Evolutionary conservation across 1,140 invertebrate species (phyloP).

Genomic region (Caenorhabditis briggsae): DNA sequence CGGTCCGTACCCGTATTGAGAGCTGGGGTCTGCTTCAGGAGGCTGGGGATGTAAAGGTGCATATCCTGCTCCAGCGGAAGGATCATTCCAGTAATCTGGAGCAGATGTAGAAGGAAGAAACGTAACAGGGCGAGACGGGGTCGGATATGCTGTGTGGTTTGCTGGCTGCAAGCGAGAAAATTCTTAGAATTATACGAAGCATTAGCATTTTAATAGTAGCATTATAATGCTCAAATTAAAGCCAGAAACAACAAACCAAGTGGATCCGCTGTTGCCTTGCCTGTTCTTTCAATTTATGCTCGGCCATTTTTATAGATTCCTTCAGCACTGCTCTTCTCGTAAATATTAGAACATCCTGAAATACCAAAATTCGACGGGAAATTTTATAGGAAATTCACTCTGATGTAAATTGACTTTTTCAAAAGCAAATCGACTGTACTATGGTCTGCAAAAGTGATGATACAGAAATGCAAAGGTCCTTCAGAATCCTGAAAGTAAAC

Average conservation of each 20-base stretch:
- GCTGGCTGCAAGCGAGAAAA: neutral
- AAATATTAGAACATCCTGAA: conserved; percentile 19
- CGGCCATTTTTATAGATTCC: conserved; percentile 25
- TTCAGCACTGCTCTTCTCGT: neutral
- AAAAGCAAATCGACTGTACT: neutral
- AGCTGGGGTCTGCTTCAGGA: neutral
- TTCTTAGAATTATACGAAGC: no score
- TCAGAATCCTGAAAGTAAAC: neutral
- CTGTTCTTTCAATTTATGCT: conserved; percentile 3
- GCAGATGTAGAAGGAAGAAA: neutral
- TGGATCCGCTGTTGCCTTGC: neutral
- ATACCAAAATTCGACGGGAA: neutral
- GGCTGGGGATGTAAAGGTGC: neutral
- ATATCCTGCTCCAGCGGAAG: conserved; percentile 28
- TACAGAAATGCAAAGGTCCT: conserved; percentile 29
- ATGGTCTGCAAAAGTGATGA: conserved; percentile 8
- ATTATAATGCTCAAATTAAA: no score
- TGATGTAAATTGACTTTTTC: conserved; percentile 22
- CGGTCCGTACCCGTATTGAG: conserved; percentile 2
- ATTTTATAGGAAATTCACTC: neutral
- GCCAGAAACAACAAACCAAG: neutral
- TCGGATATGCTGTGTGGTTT: conserved; percentile 33
- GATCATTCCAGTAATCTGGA: neutral
- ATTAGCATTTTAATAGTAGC: no score
- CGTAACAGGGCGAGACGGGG: neutral